phyloP scores from a whole-genome alignment of 2,797 vertebrate genomes.

The Gobio occitaniae region DNA sequence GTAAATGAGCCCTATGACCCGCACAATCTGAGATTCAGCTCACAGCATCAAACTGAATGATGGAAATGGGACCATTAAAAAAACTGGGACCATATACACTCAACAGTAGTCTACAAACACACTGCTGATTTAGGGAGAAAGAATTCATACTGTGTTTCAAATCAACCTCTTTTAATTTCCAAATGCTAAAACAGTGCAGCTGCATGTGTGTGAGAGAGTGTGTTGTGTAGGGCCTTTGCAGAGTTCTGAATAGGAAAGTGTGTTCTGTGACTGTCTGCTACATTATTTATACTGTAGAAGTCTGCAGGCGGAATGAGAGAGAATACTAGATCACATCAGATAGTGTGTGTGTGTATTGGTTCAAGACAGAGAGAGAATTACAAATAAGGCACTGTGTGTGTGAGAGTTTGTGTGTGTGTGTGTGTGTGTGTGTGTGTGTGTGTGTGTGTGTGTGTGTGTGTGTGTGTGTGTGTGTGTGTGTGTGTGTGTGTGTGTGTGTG shows the following conservation, averaged over 20 bases:
- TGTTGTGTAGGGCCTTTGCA: constrained; percentile 9
- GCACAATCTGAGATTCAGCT: neutral
- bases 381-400: neutral
- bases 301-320: constrained; percentile 48
- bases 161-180: neutral
- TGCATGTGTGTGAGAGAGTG: neutral
- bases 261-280: constrained; percentile 21
- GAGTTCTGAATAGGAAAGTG: constrained; percentile 39
- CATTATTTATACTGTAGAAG: constrained; percentile 50
- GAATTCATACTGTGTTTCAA: neutral
- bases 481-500: too few relatives aligned
- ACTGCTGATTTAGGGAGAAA: neutral
- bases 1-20: neutral
- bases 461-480: too few relatives aligned
- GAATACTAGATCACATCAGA: constrained; percentile 44
- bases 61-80: too few relatives aligned
- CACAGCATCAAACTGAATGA: neutral
- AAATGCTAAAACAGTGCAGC: neutral
- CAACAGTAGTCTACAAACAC: neutral
- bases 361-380: constrained; percentile 11
- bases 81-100: neutral
- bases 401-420: neutral
- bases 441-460: too few relatives aligned
- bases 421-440: too few relatives aligned
- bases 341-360: neutral